Evolutionary conservation across 2,797 vertebrate genomes (phyloP), one percentile per base, ranked within the genome.

Genomic region (Cirrhinus mrigala): DNA sequence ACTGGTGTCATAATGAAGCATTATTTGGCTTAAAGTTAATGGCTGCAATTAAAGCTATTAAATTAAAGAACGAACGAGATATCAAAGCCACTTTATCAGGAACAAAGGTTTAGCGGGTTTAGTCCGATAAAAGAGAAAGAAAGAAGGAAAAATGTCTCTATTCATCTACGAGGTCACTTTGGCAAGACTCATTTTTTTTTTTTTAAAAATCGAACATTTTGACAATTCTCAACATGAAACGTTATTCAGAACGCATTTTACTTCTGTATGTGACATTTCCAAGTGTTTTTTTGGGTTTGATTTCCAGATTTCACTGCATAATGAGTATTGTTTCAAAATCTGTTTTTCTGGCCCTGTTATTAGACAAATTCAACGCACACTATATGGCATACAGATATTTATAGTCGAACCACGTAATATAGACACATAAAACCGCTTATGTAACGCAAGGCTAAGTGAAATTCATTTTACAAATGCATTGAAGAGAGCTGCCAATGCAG

Each of bases 401-500:
- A 71, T 74, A 74, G 77, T 37, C 56, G 69, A 24, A 22, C 71
- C 27, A 50, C 7, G 16, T 54, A 62, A 27, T 33, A 14, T 12
- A 29, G 54, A 62, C 40, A 50, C 54, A 85, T 62, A 79, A 81
- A 68, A 50, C 6, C 24, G 52, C 52, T 79, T 68, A 58, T 37
- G 48, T 69, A 80, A 56, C 22, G 52, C n/a, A 24, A 20, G 52
- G 27, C n/a, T 29, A 11, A 74, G 29, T 71, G 83, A 83, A 89
- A 92, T 90, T 91, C 86, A 91, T 92, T 92, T 90, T 84, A 76
- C 89, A 90, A 93, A 93, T 90, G 88, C 89, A 89, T 87, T 82
- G 77, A 85, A 88, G 84, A 88, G 86, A 91, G 88, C 87, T 90
- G 89, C 76, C 88, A 85, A 94, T 92, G 92, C 91, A 93, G 92